Percentiles rank a stretch among this genome's conserved stretches.
Evolutionary conservation across 2,888 invertebrate species (phyloP).

Genomic region (Erpobdella octoculata): DNA sequence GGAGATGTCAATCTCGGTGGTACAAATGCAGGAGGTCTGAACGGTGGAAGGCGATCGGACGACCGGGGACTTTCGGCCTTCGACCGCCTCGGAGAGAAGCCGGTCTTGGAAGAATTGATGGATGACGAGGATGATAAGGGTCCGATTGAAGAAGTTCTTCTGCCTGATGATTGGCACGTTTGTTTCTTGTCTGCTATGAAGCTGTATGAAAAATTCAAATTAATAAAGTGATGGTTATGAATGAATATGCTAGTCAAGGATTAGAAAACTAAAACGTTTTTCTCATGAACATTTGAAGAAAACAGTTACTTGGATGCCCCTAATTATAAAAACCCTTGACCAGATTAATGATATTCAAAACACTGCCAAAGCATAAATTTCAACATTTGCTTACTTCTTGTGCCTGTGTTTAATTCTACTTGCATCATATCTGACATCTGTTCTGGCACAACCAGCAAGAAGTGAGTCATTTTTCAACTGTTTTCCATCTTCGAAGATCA

Average conservation of each 20-base stretch:
- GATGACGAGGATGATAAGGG: neutral
- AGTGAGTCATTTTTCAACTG: slow-evolving; percentile 1
- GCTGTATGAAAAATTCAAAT: neutral
- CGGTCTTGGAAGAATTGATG: neutral
- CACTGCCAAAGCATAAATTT: neutral
- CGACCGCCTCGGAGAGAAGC: neutral
- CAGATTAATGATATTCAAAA: too few relatives aligned
- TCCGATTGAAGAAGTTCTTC: neutral
- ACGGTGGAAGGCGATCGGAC: slow-evolving; percentile 15
- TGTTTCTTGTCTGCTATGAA: neutral
- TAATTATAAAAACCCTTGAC: too few relatives aligned
- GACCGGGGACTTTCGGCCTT: neutral
- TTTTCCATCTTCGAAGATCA: slow-evolving; percentile 9
- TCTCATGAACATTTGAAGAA: too few relatives aligned
- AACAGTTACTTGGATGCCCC: too few relatives aligned
- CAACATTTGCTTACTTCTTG: slow-evolving; percentile 3
- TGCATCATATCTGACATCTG: slow-evolving; percentile 21
- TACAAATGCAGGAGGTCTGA: slow-evolving; percentile 11
- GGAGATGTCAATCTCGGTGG: neutral
- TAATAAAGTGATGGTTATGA: neutral
- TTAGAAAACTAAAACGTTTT: too few relatives aligned
- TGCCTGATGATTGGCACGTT: neutral
- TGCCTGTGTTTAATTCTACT: slow-evolving; percentile 14
- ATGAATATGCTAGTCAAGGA: too few relatives aligned
- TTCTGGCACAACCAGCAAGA: slow-evolving; percentile 19